phyloP scores from a whole-genome alignment of 2,888 invertebrate species.

The Caenorhabditis drosophilae region DNA sequence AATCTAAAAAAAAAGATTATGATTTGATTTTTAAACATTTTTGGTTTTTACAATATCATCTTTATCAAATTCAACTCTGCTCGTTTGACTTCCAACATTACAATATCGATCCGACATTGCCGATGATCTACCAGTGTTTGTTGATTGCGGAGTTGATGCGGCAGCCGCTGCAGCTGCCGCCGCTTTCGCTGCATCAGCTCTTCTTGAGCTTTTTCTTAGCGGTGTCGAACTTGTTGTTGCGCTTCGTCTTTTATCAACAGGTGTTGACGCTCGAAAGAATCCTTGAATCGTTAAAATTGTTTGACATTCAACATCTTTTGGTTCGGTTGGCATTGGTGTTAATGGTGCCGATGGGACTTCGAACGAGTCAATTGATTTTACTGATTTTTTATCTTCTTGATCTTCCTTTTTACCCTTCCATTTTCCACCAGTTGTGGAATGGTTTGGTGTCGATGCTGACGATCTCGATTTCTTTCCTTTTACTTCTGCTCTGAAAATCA shows the following conservation, averaged over 20 bases:
- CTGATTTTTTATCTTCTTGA: conserved; percentile 1
- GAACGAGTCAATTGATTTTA: not conserved
- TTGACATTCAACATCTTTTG: conserved; percentile 1
- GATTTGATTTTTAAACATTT: not conserved
- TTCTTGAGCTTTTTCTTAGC: conserved; percentile 10
- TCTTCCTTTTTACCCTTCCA: not conserved
- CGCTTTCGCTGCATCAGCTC: conserved; percentile 1
- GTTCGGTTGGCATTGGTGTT: conserved; percentile 5
- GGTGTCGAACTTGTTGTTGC: not conserved
- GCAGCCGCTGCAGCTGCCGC: not conserved
- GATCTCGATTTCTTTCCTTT: not conserved
- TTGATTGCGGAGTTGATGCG: not conserved
- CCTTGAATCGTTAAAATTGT: conserved; percentile 6
- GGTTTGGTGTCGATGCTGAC: not conserved
- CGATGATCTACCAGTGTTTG: not conserved
- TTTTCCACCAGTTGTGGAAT: not conserved
- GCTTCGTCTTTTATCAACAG: not conserved
- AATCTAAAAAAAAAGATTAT: conserved; percentile 3
- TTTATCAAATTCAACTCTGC: conserved; percentile 21
- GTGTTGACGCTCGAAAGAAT: not conserved
- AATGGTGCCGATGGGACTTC: conserved; percentile 3
- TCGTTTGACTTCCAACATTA: conserved; percentile 11
- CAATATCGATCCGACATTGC: not conserved
- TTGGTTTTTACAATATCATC: conserved; percentile 21
- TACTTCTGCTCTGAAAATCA: no score